Percentiles rank a stretch among this genome's conserved stretches.
Evolutionary conservation across 2,113 vertebrate genomes (phyloP).

Genomic region (Trinectes maculatus): DNA sequence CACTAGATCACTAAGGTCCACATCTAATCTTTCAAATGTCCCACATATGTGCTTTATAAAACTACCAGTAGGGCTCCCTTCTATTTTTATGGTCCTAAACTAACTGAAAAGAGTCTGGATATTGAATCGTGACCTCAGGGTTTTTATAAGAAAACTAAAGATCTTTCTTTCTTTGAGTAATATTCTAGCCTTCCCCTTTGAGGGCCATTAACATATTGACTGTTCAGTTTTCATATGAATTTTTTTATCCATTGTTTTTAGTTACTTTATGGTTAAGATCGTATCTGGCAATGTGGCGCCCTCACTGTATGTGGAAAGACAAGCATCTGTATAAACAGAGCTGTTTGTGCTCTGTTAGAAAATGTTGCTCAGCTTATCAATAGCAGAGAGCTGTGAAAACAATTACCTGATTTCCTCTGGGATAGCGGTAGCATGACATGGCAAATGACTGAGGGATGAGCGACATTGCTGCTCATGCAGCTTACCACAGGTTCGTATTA

Average conservation of each 20-base stretch:
- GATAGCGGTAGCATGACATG: constrained; percentile 45
- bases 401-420: constrained; percentile 53
- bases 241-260: background rate
- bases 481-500: constrained; percentile 73
- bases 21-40: background rate
- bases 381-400: constrained; percentile 57
- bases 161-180: background rate
- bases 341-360: constrained; percentile 35
- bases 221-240: background rate
- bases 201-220: background rate
- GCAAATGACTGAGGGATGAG: constrained; percentile 56
- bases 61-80: background rate
- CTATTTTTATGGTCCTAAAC: background rate
- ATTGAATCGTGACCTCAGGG: background rate
- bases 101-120: background rate
- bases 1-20: background rate
- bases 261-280: background rate
- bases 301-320: background rate
- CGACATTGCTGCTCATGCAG: constrained; percentile 46
- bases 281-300: no score
- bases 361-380: constrained; percentile 29
- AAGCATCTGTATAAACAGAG: constrained; percentile 16
- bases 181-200: background rate
- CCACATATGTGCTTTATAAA: background rate
- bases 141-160: background rate